Evolutionary conservation across 2,797 vertebrate species (phyloP), one percentile per base, ranked within the genome.

Genomic region (Eulemur rubriventer): DNA sequence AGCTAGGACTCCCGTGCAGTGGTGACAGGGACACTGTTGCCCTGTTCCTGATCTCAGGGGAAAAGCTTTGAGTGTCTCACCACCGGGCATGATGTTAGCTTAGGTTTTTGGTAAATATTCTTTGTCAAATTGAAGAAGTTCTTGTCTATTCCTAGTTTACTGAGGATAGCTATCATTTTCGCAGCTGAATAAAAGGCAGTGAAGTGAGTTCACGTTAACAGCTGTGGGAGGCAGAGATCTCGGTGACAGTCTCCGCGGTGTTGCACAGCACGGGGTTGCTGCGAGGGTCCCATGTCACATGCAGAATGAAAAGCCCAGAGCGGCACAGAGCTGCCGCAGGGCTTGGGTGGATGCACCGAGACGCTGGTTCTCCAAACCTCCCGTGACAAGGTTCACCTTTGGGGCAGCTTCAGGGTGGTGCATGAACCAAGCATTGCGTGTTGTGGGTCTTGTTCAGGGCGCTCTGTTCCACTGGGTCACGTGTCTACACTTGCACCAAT

Each of bases 201-300:
- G 17, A 18, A 22, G 43, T 2, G 7, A 72, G 67, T 57, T 69
- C 48, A 2, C 4, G 1, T 28, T 41, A 4, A 8, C 16, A 20
- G 0, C 26, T 28, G 82, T 11, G 13, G 73, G 24, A 17, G 46
- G 28, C 35, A 4, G 13, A 8, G 17, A 38, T 24, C n/a, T 50
- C 65, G 22, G 6, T 4, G 48, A n/a, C 16, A 10, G 4, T 11
- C 4, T 28, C 43, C 8, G 7, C 13, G 18, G 13, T 8, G 1
- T 7, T 0, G 24, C 1, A 30, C 16, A 12, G 2, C 2, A 3
- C 13, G 7, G 22, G 2, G 13, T 43, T 0, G 7, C 17, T 17
- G 10, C 28, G 50, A 41, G 28, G 35, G 8, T 28, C 38, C 63
- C 63, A 24, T 41, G 30, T 67, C 55, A 35, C n/a, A 26, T 4